Evolutionary conservation across 2,113 vertebrate genomes (phyloP), one percentile per base, ranked within the genome.

Genomic region (Pimephales promelas): DNA sequence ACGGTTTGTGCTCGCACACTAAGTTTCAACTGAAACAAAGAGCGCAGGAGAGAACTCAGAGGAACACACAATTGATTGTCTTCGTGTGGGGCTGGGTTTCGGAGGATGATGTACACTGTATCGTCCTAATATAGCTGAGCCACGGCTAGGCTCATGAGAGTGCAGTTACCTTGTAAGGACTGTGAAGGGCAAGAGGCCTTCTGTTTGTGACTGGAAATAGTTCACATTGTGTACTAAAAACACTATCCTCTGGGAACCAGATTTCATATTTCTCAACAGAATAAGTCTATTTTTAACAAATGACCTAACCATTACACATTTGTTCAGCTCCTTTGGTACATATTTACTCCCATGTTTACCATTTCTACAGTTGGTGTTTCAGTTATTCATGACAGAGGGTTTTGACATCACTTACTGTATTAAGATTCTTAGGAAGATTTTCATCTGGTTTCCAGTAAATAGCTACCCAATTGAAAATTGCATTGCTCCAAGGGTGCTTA

Each of bases 1-100:
- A 88, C 85, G 77, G 76, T 66, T 86, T 57, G 43, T 83, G 73
- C 89, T 83, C 64, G 82, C 52, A 57, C 84, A 66, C 86, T 84
- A 83, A 61, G 56, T 84, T 85, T 89, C 73, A 86, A 85, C 84
- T 62, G 52, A 76, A 79, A 71, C 47, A 82, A 78, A 83, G 85
- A 75, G 81, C 6, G 24, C 56, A 75, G 70, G 18, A 78, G 79
- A 83, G 62, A 86, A 66, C 76, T 79, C 56, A 4, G 26, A 83
- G 78, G 85, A 85, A 74, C 83, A 70, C 75, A 80, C 34, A 83
- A 87, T 87, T 85, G 84, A 87, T 87, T 83, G 68, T 83, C 75
- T 87, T 87, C 36, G 31, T 61, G 77, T 49, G 59, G 83, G 86
- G 61, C 71, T 83, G 62, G 66, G 77, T 83, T 87, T 85, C 77